Base-by-base conservation (phyloP, 2,888 invertebrate species). In the Dryocosmus kuriphilus region DNA sequence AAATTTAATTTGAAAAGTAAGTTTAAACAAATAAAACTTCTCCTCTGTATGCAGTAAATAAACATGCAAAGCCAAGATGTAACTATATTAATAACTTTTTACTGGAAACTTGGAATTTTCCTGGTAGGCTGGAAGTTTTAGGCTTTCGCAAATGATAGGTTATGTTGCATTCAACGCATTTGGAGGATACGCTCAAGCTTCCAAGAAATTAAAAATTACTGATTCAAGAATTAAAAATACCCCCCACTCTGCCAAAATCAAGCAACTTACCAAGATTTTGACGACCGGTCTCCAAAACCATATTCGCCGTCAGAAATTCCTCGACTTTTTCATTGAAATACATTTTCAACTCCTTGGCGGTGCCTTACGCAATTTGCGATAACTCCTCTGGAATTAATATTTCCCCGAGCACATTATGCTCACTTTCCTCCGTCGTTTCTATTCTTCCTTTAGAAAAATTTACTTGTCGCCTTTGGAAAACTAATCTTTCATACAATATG, bases 281-380 rank as follows among this genome's bases (percentile, higher is more conserved):
- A 90, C 94, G 94, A 85, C 93, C 94, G 80, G 94, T 94, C 92
- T 96, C 96, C 80, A 95, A 94, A 41, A 96, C 93, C 4, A 96
- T 96, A 91, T 95, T 96, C 38, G 95, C 93, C 77, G 95, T 95
- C 86, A 96, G 92, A 83, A 94, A 95, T 89, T 95, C 95, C 86
- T 95, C 95, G 88, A 95, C 94, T 89, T 94, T 94, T 77, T 93
- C 92, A 67, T 92, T 93, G 75, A 94, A 93, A 86, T 93, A 93
- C 51, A 90, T 90, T 86, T 94, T 94, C 61, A 96, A 92, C 92
- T 96, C 96, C 84, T 93, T 91, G 35, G 92, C 92, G 80, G 94
- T 91, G 85, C 91, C 92, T 79, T 91, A 89, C 77, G 94, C 93
- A 79, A 94, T 92, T 84, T 92, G 92, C 73, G 91, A 89, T 89